Conservation (phyloP, 2,797 vertebrate species). For the Eulemur mongoz region DNA sequence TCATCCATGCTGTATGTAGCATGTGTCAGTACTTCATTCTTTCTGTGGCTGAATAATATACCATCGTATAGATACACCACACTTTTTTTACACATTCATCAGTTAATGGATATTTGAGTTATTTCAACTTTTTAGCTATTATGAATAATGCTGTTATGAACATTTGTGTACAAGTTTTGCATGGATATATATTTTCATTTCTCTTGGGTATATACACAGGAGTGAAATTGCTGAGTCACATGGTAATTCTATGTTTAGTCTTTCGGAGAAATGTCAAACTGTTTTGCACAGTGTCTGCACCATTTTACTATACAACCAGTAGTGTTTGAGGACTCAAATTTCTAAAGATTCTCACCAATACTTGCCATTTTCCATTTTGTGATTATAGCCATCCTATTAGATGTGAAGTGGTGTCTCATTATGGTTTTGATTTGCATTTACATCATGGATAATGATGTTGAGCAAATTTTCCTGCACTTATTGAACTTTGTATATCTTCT, state of each 20-base stretch:
- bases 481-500: not conserved
- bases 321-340: not conserved
- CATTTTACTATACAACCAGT: not conserved
- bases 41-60: not conserved
- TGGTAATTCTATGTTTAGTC: not conserved
- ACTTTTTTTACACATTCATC: not conserved
- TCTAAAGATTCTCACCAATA: not conserved
- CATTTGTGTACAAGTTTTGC: not conserved
- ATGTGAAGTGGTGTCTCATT: not conserved
- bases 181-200: not conserved
- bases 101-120: not conserved
- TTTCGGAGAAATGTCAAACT: not conserved
- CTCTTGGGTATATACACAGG: not conserved
- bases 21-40: not conserved
- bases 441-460: not conserved
- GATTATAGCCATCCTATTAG: not conserved
- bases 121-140: not conserved
- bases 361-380: not conserved
- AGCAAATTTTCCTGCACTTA: not conserved
- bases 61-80: not conserved
- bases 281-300: not conserved
- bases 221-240: not conserved
- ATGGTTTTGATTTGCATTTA: not conserved
- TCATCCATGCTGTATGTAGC: not conserved
- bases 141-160: not conserved